Evolutionary conservation across 2,113 vertebrate species (phyloP), one percentile per base, ranked within the genome.

Genomic region (Xyrauchen texanus): DNA sequence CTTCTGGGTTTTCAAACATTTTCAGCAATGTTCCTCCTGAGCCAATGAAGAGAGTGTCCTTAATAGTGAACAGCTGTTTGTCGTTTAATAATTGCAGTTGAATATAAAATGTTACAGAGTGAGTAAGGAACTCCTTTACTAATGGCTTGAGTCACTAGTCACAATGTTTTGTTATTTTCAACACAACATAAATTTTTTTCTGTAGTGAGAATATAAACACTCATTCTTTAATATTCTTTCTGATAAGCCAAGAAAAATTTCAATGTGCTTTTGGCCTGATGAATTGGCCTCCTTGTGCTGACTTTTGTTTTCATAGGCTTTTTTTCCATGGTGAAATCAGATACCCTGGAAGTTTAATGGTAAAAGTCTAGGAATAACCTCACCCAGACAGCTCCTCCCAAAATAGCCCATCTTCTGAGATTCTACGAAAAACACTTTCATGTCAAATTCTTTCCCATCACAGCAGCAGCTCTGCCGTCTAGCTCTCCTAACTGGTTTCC

Each of bases 41-140:
- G 86, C 6, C 85, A 89, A 67, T 68, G 82, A 86, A 85, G 74
- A 81, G 61, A 84, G 70, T 77, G 13, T 76, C 64, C 61, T 75
- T 92, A 91, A 92, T 91, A 76, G 68, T 61, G 72, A 85, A 84
- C 91, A 92, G 87, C 89, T 92, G 91, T 86, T 82, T 66, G 69
- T 85, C 82, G 81, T 81, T 82, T 81, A 82, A 80, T 83, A 73
- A 68, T 77, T 89, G 78, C 66, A 86, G 71, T 76, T 79, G 72
- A 68, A 88, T 89, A 89, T 87, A 71, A 90, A 83, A 87, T 76
- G 5, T 60, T 5, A 13, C 11, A 13, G 68, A 2, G 9, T 34
- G 12, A 57, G 34, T 12, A 42, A n/a, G 51, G 51, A 12, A 52
- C 15, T 53, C 21, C 21, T 34, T 34, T 34, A 34, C 21, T 34